phyloP scores from a whole-genome alignment of 2,888 invertebrate genomes.

The Brenthis daphne region DNA sequence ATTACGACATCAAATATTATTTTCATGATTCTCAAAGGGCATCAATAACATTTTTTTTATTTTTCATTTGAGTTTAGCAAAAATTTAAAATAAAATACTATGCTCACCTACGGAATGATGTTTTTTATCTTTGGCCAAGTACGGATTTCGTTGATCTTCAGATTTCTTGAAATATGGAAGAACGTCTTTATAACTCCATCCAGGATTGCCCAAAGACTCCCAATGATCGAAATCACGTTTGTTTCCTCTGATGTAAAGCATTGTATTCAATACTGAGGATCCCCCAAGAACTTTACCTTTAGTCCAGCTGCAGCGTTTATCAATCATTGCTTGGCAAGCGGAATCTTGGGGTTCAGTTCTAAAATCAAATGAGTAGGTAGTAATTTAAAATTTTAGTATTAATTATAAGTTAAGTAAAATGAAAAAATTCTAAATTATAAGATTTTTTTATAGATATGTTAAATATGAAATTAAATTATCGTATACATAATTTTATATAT shows the following conservation, averaged over 20 bases:
- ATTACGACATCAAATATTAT: conserved; percentile 11
- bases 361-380: conserved; percentile 47
- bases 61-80: too few species aligned
- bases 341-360: conserved; percentile 92
- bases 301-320: conserved; percentile 93
- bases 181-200: conserved; percentile 93
- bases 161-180: conserved; percentile 93
- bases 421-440: background rate
- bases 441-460: too few species aligned
- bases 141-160: conserved; percentile 93
- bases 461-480: too few species aligned
- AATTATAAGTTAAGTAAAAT: background rate
- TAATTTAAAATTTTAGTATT: background rate
- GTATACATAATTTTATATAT: too few species aligned
- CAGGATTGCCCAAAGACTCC: conserved; percentile 91
- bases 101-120: conserved; percentile 87
- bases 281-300: conserved; percentile 95
- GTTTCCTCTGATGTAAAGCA: conserved; percentile 96
- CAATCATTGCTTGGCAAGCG: conserved; percentile 93
- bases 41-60: background rate
- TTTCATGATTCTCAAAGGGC: background rate
- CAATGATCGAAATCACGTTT: conserved; percentile 93
- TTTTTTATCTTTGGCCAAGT: conserved; percentile 87
- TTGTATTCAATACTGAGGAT: conserved; percentile 93
- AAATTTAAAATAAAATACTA: background rate